A percentile compares a stretch with the other conserved stretches of the same genome.
Evolutionary conservation across 23 tunicate genomes (phyloP).

Genomic region (Phallusia fumigata): DNA sequence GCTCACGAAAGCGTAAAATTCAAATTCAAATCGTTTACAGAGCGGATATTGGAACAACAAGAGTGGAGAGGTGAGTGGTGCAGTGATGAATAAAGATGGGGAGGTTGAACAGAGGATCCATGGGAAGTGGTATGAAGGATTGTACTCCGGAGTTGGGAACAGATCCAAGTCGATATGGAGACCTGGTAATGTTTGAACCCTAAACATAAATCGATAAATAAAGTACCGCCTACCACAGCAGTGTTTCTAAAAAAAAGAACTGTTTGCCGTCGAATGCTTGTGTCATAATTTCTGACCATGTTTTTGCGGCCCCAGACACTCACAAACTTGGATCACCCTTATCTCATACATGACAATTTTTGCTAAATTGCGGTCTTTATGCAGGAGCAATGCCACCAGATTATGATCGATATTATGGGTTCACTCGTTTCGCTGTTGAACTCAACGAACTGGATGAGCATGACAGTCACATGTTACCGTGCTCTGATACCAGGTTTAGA

Average conservation of each 20-base stretch:
- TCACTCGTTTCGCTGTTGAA: constrained; percentile 91
- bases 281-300: too few species aligned
- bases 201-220: too few species aligned
- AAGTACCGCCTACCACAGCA: too few species aligned
- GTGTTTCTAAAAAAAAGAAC: too few species aligned
- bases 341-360: too few species aligned
- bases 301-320: too few species aligned
- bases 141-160: constrained; percentile 41
- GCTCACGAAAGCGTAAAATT: too few species aligned
- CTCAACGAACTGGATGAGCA: constrained; percentile 59
- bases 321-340: too few species aligned
- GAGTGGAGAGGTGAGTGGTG: constrained; percentile 76
- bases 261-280: too few species aligned
- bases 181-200: constrained; percentile 49
- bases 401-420: constrained; percentile 79
- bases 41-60: constrained; percentile 90
- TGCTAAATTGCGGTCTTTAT: too few species aligned
- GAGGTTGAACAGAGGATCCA: constrained; percentile 46
- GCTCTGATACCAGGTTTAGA: constrained; percentile 85
- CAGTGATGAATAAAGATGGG: constrained; percentile 42
- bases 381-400: constrained; percentile 75
- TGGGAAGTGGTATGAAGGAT: constrained; percentile 86
- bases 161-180: constrained; percentile 64
- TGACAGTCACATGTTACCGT: constrained; percentile 38
- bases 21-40: constrained; percentile 9